Evolutionary conservation across 92 coral and sea anemone species (phyloP).

Genomic region (Siderastrea radians): DNA sequence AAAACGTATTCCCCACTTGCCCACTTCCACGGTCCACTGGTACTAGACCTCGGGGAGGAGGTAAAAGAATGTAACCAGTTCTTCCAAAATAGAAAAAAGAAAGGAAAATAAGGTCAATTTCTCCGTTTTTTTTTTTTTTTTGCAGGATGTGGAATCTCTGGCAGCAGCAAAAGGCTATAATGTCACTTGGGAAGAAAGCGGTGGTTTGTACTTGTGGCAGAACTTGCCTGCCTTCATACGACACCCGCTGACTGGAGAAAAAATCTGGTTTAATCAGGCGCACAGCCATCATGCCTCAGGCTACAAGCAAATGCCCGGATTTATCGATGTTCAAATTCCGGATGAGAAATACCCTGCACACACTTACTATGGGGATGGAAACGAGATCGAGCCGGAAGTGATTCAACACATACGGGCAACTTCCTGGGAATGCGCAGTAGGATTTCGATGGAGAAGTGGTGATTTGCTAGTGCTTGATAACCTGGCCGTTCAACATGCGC

Average conservation of each 20-base stretch:
- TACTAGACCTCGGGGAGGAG: too few relatives aligned
- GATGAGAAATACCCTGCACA: slow-evolving; percentile 3
- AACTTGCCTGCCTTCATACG: neutral
- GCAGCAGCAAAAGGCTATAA: neutral
- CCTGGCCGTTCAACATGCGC: slow-evolving; percentile 48
- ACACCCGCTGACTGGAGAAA: neutral
- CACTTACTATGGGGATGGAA: slow-evolving; percentile 66
- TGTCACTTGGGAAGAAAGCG: slow-evolving; percentile 12
- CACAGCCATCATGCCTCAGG: neutral
- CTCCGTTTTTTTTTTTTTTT: too few relatives aligned
- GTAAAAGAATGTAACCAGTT: too few relatives aligned
- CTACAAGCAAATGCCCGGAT: neutral
- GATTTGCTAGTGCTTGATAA: slow-evolving; percentile 61
- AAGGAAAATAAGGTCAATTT: too few relatives aligned
- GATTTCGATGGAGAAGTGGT: slow-evolving; percentile 61
- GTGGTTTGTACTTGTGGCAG: slow-evolving; percentile 15
- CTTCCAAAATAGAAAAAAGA: too few relatives aligned
- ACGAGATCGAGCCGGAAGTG: slow-evolving; percentile 58
- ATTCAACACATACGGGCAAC: slow-evolving; percentile 64
- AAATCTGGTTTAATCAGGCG: neutral
- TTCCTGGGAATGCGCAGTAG: slow-evolving; percentile 67
- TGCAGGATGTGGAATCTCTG: neutral
- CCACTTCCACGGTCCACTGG: too few relatives aligned
- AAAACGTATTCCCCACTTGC: too few relatives aligned
- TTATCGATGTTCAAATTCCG: neutral